Percentiles rank a stretch among this genome's conserved stretches.
Evolutionary conservation across 1,140 invertebrate species (phyloP).

Genomic region (Elymnias hypermnestra): DNA sequence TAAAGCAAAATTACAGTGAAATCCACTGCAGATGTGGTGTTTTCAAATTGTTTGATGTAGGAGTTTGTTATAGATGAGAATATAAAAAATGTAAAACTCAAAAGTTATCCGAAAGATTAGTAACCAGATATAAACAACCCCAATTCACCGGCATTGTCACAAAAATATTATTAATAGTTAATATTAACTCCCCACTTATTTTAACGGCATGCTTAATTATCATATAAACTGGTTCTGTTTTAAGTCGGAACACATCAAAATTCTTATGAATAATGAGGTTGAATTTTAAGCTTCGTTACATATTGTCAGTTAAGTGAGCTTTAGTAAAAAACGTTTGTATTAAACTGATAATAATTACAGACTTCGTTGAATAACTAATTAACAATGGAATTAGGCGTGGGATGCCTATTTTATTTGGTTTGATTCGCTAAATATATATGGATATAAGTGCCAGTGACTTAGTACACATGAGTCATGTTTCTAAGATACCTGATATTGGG

Average conservation of each 20-base stretch:
- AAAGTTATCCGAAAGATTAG: no score
- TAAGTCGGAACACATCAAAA: slow-evolving; percentile 47
- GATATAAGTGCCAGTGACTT: no score
- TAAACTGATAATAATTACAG: slow-evolving; percentile 42
- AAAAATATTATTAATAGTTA: slow-evolving; percentile 19
- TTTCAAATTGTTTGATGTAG: no score
- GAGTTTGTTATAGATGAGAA: no score
- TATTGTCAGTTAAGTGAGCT: slow-evolving; percentile 53
- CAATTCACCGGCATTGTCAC: slow-evolving; percentile 10
- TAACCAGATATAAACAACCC: no score
- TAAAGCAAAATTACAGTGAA: no score
- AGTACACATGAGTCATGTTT: no score
- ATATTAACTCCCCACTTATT: slow-evolving; percentile 41
- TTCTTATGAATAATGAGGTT: slow-evolving; percentile 61
- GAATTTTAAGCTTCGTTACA: slow-evolving; percentile 64
- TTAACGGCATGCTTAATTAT: slow-evolving; percentile 51
- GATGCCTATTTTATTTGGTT: slow-evolving; percentile 8
- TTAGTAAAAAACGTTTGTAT: slow-evolving; percentile 44
- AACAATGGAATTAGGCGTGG: slow-evolving; percentile 26
- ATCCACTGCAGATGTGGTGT: no score
- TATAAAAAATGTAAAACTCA: no score
- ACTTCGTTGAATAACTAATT: slow-evolving; percentile 35
- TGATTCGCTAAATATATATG: no score
- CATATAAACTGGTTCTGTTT: slow-evolving; percentile 56
- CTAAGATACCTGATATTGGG: no score